Evolutionary conservation across 2,113 vertebrate species (phyloP), one percentile per base, ranked within the genome.

Genomic region (Myiopsitta monachus): DNA sequence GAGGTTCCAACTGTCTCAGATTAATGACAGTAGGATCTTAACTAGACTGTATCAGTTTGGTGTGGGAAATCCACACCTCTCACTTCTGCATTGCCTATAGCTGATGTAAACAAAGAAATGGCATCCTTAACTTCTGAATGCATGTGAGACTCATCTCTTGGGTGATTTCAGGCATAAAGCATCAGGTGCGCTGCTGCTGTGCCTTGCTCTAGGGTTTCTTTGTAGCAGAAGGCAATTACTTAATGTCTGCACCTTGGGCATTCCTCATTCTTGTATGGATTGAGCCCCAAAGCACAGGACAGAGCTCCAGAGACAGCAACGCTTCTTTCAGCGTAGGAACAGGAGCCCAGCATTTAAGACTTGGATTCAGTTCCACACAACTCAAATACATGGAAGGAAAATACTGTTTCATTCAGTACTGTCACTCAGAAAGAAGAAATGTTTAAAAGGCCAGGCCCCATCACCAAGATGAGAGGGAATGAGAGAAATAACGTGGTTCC

Each of bases 201-300:
- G 76, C 62, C 80, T 87, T 95, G 92, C 75, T 90, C 83, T 82
- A 74, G 38, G 92, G 80, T 93, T 97, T 97, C 51, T 83, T 92
- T 80, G 41, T 55, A 93, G 85, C 30, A 59, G 66, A 92, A 95
- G 83, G 91, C 64, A 92, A 90, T 96, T 97, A 94, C 81, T 95
- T 97, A 94, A 97, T 86, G 68, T 19, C 33, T 95, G 26, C 90
- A 76, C 70, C 70, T 86, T 90, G 94, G 92, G 96, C 73, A 88
- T 68, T 94, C 78, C 80, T 88, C 88, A 91, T 62, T 54, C 66
- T 59, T 78, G 15, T 49, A 54, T 38, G 47, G 41, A 47, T 52
- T 80, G 78, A 94, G 51, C 38, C 57, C 77, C 86, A 88, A 47
- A 95, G 75, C 51, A 68, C 51, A 95, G 7, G 1, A 51, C 4